Conservation (phyloP, 2,113 vertebrate species). For the Gavia stellata region DNA sequence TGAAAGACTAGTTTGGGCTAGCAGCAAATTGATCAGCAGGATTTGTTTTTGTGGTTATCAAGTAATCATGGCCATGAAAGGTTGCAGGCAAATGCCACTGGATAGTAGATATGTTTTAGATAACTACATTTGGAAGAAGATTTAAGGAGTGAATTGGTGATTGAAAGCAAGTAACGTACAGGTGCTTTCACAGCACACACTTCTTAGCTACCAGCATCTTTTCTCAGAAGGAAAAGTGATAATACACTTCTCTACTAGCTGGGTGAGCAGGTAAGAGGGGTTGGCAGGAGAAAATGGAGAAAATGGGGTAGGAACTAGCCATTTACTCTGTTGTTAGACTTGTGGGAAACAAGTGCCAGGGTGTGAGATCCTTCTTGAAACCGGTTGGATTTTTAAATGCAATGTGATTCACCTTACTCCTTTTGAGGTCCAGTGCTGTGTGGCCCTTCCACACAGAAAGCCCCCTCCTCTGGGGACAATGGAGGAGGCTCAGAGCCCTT, state of each 20-base stretch:
- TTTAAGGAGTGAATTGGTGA: neutral
- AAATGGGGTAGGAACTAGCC: neutral
- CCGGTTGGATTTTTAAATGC: neutral
- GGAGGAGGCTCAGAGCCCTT: neutral
- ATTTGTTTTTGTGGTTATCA: neutral
- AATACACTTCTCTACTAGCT: neutral
- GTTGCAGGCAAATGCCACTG: neutral
- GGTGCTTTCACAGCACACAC: neutral
- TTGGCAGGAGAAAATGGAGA: neutral
- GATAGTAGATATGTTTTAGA: neutral
- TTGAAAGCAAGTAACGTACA: neutral
- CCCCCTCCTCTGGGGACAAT: neutral
- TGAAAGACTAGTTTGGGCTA: neutral
- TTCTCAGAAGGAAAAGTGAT: neutral
- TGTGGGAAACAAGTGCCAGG: neutral
- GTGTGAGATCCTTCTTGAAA: neutral
- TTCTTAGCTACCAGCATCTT: neutral
- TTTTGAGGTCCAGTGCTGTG: neutral
- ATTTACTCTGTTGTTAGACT: neutral
- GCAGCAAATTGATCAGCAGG: neutral
- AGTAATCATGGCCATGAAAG: neutral
- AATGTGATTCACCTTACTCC: neutral
- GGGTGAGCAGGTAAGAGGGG: neutral
- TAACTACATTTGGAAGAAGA: neutral
- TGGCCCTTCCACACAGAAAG: fast-evolving